Conservation (phyloP, 2,888 invertebrate species). For the Hypolimnas misippus region DNA sequence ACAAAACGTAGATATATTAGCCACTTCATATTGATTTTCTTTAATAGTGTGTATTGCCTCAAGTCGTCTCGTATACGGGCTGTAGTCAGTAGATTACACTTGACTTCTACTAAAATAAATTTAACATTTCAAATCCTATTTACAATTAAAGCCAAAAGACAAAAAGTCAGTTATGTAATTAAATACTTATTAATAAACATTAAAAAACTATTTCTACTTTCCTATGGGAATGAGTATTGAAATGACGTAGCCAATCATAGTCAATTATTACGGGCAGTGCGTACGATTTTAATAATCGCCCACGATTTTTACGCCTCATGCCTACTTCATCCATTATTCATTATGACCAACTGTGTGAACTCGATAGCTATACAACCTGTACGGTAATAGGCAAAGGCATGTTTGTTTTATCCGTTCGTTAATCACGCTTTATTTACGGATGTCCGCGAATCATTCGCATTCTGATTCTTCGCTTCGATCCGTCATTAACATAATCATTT, state of each 20-base stretch:
- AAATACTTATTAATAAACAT: slow-evolving; percentile 4
- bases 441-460: slow-evolving; percentile 10
- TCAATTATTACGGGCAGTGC: slow-evolving; percentile 37
- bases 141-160: not conserved
- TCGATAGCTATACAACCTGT: slow-evolving; percentile 19
- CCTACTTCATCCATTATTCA: slow-evolving; percentile 38
- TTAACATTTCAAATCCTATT: too few species aligned
- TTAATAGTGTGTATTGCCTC: too few species aligned
- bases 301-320: slow-evolving; percentile 41
- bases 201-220: slow-evolving; percentile 22
- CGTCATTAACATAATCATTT: not conserved
- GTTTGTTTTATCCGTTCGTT: slow-evolving; percentile 25
- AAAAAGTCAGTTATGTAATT: not conserved
- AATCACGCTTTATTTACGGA: slow-evolving; percentile 14
- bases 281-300: slow-evolving; percentile 39
- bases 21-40: too few species aligned
- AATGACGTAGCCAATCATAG: slow-evolving; percentile 31
- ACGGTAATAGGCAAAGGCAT: slow-evolving; percentile 25
- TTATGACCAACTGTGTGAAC: slow-evolving; percentile 36
- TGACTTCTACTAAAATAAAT: not conserved
- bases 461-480: not conserved
- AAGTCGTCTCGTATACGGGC: too few species aligned
- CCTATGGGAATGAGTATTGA: slow-evolving; percentile 33
- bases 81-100: too few species aligned
- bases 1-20: too few species aligned